Evolutionary conservation across 1,140 invertebrate species (phyloP).

Genomic region (Caenorhabditis remanei): DNA sequence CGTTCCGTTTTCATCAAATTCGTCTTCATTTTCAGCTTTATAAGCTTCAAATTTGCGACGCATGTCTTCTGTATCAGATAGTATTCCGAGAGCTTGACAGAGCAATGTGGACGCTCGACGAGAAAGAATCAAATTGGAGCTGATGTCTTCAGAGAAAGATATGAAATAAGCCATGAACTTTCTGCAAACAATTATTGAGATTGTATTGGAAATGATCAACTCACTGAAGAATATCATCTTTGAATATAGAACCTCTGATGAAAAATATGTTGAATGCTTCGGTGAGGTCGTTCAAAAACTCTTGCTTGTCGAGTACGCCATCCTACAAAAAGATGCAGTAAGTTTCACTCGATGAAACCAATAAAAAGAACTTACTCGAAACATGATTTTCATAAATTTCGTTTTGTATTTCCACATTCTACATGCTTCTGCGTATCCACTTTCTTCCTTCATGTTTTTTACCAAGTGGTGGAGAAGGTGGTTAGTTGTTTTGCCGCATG

Average conservation of each 20-base stretch:
- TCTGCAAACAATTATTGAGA: background rate
- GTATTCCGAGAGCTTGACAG: background rate
- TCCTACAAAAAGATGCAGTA: slow-evolving; percentile 18
- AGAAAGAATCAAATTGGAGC: background rate
- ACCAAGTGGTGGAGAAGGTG: background rate
- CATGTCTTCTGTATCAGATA: background rate
- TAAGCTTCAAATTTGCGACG: background rate
- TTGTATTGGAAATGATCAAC: background rate
- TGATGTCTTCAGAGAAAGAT: background rate
- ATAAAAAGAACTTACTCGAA: background rate
- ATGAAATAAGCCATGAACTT: too few species aligned
- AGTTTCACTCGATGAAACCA: too few species aligned
- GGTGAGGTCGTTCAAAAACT: slow-evolving; percentile 55
- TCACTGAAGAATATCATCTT: background rate
- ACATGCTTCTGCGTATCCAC: background rate
- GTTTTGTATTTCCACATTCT: slow-evolving; percentile 2
- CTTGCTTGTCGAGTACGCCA: slow-evolving; percentile 47
- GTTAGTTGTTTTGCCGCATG: background rate
- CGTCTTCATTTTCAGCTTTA: background rate
- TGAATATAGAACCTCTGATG: background rate
- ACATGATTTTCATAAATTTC: slow-evolving; percentile 4
- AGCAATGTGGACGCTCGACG: background rate
- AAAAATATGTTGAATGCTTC: slow-evolving; percentile 48
- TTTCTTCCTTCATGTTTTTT: background rate
- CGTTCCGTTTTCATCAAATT: background rate